phyloP scores from a whole-genome alignment of 2,888 invertebrate genomes.

The Macaria notata region DNA sequence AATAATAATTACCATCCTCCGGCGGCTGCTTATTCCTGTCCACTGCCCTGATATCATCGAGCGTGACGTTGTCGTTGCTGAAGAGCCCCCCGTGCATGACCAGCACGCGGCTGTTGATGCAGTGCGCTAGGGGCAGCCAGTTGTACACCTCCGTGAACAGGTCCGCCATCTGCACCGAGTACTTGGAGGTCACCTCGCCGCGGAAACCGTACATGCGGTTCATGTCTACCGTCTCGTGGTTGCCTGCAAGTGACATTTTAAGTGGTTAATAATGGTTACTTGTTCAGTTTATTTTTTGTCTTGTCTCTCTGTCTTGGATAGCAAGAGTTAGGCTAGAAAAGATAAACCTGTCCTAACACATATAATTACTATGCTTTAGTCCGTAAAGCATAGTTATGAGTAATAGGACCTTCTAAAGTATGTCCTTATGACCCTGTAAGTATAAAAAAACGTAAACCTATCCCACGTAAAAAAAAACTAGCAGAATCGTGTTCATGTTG shows the following conservation, averaged over 20 bases:
- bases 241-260: slow-evolving; percentile 83
- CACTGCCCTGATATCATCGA: slow-evolving; percentile 94
- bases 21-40: slow-evolving; percentile 98
- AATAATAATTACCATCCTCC: slow-evolving; percentile 96
- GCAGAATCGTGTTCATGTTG: too few species aligned
- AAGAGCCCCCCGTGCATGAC: slow-evolving; percentile 99
- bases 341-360: too few species aligned
- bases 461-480: too few species aligned
- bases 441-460: too few species aligned
- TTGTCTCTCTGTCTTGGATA: too few species aligned
- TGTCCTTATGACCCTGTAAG: too few species aligned
- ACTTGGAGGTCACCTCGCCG: slow-evolving; percentile 98
- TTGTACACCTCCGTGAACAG: slow-evolving; percentile 99
- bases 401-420: too few species aligned
- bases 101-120: slow-evolving; percentile 90
- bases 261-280: neutral
- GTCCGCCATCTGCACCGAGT: slow-evolving; percentile 96
- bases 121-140: slow-evolving; percentile 97
- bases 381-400: too few species aligned
- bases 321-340: too few species aligned
- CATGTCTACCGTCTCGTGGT: slow-evolving; percentile 99
- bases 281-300: too few species aligned
- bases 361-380: too few species aligned
- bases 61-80: slow-evolving; percentile 94
- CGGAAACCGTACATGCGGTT: slow-evolving; percentile 99